phyloP scores from a whole-genome alignment of 64 coral and sea anemone species.

The Catalaphyllia jardinei region DNA sequence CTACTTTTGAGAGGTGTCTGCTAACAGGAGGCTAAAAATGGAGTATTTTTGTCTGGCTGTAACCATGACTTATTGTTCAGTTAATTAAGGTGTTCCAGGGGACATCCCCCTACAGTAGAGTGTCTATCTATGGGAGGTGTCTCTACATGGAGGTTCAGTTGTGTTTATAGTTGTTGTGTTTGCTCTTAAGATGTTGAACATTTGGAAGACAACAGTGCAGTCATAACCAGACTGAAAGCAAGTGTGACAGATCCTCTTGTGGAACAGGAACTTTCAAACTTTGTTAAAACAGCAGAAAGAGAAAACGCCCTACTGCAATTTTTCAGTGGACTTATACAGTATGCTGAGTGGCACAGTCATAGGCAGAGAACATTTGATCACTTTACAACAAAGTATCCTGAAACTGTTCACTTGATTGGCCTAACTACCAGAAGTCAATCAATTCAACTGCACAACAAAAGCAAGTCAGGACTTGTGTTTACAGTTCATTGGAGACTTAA shows the following conservation, averaged over 20 bases:
- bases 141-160: background rate
- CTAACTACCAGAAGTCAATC: slow-evolving; percentile 28
- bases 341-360: slow-evolving; percentile 52
- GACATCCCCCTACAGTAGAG: too few relatives aligned
- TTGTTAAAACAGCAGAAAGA: slow-evolving; percentile 38
- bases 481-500: slow-evolving; percentile 58
- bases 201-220: background rate
- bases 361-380: slow-evolving; percentile 70
- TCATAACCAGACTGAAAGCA: slow-evolving; percentile 36
- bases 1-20: too few relatives aligned
- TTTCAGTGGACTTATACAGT: slow-evolving; percentile 70
- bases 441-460: slow-evolving; percentile 55
- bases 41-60: too few relatives aligned
- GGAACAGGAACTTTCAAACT: slow-evolving; percentile 54
- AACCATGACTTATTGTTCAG: too few relatives aligned
- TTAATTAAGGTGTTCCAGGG: too few relatives aligned
- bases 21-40: too few relatives aligned
- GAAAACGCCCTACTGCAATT: slow-evolving; percentile 61
- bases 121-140: too few relatives aligned
- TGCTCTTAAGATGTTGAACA: background rate
- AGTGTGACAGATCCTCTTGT: slow-evolving; percentile 48
- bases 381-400: slow-evolving; percentile 80
- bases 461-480: slow-evolving; percentile 49
- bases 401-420: slow-evolving; percentile 46
- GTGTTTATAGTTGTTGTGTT: background rate